phyloP scores from a whole-genome alignment of 2,888 invertebrate genomes.

The Tetropium fuscum region DNA sequence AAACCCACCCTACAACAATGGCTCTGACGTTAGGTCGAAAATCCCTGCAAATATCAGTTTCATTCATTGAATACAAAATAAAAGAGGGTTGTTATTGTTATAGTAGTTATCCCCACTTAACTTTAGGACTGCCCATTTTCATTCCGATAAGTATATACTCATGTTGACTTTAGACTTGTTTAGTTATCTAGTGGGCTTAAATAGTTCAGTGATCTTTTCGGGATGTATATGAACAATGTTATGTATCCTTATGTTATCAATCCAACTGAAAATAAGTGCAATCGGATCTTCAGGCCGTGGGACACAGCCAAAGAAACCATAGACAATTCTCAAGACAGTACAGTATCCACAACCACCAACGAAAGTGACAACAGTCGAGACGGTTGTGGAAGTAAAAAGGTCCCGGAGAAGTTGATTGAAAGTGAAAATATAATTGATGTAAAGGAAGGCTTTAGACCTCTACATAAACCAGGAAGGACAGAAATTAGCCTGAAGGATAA shows the following conservation, averaged over 20 bases:
- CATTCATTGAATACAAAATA: slow-evolving; percentile 61
- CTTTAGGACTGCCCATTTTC: slow-evolving; percentile 60
- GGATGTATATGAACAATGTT: slow-evolving; percentile 45
- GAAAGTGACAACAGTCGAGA: slow-evolving; percentile 39
- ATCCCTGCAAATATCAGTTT: slow-evolving; percentile 59
- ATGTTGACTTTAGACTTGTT: slow-evolving; percentile 59
- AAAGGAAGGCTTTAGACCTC: slow-evolving; percentile 42
- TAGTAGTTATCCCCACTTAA: slow-evolving; percentile 62
- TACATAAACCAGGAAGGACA: slow-evolving; percentile 15
- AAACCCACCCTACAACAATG: slow-evolving; percentile 43
- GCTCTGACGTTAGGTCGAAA: slow-evolving; percentile 53
- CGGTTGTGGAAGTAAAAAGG: slow-evolving; percentile 6
- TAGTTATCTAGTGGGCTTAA: slow-evolving; percentile 52
- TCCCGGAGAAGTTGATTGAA: slow-evolving; percentile 4
- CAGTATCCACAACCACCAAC: slow-evolving; percentile 70
- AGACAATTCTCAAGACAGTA: slow-evolving; percentile 68
- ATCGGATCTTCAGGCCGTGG: slow-evolving; percentile 56
- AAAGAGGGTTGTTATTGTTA: slow-evolving; percentile 64
- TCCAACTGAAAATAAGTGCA: slow-evolving; percentile 46
- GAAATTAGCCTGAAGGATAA: slow-evolving; percentile 66
- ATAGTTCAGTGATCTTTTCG: slow-evolving; percentile 26
- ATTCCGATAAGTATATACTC: slow-evolving; percentile 55
- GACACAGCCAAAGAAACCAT: slow-evolving; percentile 40
- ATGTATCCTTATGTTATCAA: slow-evolving; percentile 34
- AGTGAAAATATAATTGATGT: not conserved